Evolutionary conservation across 2,888 invertebrate genomes (phyloP).

Genomic region (Drosophila ustulata): DNA sequence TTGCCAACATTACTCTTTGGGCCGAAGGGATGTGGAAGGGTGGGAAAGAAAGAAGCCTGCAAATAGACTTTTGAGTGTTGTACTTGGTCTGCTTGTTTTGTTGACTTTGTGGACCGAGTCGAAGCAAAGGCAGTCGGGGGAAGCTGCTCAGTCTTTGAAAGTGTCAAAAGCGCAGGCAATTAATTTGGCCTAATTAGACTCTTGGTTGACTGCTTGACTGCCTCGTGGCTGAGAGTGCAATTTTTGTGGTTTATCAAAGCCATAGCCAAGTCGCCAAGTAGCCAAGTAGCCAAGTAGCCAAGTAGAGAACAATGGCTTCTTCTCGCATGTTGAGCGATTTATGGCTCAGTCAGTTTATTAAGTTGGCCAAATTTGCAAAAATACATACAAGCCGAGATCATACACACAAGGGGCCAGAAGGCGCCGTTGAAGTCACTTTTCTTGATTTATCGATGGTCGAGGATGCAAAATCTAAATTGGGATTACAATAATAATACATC

Average conservation of each 20-base stretch:
- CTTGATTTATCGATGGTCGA: conserved; percentile 34
- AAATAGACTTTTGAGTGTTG: conserved; percentile 79
- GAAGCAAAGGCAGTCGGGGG: neutral
- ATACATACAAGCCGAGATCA: conserved; percentile 18
- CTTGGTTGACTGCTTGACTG: conserved; percentile 66
- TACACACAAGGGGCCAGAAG: conserved; percentile 1
- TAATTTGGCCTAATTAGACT: conserved; percentile 78
- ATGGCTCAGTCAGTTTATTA: conserved; percentile 66
- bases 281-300: conserved; percentile 50
- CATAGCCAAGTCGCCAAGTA: conserved; percentile 47
- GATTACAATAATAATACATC: neutral
- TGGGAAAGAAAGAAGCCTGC: conserved; percentile 47
- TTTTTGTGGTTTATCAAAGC: conserved; percentile 69
- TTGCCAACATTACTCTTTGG: conserved; percentile 75
- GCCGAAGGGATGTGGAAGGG: conserved; percentile 9
- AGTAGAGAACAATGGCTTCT: conserved; percentile 58
- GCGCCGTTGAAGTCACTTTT: neutral
- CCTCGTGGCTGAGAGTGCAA: conserved; percentile 60
- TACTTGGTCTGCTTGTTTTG: conserved; percentile 69
- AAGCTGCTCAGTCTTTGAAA: conserved; percentile 63
- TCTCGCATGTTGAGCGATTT: conserved; percentile 70
- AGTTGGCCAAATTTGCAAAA: conserved; percentile 41
- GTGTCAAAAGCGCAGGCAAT: conserved; percentile 80
- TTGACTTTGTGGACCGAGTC: conserved; percentile 50
- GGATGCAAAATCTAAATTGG: neutral